phyloP scores from a whole-genome alignment of 2,888 invertebrate genomes.

The Meiosimyza platycephala region DNA sequence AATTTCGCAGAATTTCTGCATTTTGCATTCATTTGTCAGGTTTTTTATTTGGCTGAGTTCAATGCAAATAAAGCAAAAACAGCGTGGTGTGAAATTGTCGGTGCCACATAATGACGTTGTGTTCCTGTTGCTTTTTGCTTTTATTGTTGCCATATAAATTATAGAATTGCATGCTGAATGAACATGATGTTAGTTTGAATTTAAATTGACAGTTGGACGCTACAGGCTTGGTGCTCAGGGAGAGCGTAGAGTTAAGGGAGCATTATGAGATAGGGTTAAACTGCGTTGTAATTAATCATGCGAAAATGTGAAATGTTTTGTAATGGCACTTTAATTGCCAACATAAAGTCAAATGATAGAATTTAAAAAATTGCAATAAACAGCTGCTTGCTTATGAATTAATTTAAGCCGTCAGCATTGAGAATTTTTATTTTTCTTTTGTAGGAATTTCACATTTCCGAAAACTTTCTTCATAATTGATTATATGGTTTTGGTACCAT shows the following conservation, averaged over 20 bases:
- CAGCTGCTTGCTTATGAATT: not conserved
- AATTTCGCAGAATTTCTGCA: slow-evolving; percentile 44
- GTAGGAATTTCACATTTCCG: no score
- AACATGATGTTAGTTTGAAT: slow-evolving; percentile 26
- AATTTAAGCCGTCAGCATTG: slow-evolving; percentile 3
- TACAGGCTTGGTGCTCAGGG: not conserved
- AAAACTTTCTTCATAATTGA: no score
- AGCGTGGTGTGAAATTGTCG: slow-evolving; percentile 21
- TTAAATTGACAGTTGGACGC: slow-evolving; percentile 32
- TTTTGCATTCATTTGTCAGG: slow-evolving; percentile 2
- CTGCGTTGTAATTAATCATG: slow-evolving; percentile 60
- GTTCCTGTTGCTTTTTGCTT: slow-evolving; percentile 1
- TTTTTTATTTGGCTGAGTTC: no score
- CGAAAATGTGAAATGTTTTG: slow-evolving; percentile 25
- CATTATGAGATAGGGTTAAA: slow-evolving; percentile 49
- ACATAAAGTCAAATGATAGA: slow-evolving; percentile 9
- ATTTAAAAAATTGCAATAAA: not conserved
- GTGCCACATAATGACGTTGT: slow-evolving; percentile 12
- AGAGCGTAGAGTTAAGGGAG: slow-evolving; percentile 4
- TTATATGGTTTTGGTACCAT: no score
- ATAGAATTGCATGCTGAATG: slow-evolving; percentile 33
- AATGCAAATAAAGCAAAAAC: not conserved
- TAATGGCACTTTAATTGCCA: slow-evolving; percentile 45
- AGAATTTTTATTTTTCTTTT: not conserved
- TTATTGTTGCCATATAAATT: slow-evolving; percentile 29